Evolutionary conservation across 2,888 invertebrate species (phyloP).

Genomic region (Melanostoma scalare): DNA sequence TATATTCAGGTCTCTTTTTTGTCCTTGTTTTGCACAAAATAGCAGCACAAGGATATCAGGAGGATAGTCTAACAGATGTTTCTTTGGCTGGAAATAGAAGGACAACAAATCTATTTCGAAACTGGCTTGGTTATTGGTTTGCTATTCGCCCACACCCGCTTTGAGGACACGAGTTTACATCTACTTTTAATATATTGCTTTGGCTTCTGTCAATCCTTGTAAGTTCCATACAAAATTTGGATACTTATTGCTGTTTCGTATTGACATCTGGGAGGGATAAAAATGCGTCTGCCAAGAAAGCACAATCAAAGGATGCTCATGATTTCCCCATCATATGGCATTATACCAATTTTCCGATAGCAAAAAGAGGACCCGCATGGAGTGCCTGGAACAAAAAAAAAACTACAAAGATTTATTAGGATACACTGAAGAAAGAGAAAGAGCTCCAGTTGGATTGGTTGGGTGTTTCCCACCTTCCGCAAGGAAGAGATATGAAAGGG

Average conservation of each 20-base stretch:
- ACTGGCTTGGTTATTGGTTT: slow-evolving; percentile 71
- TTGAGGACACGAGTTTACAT: slow-evolving; percentile 69
- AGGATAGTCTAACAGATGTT: slow-evolving; percentile 68
- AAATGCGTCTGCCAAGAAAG: slow-evolving; percentile 69
- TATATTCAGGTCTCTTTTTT: slow-evolving; percentile 33
- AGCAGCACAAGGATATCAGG: slow-evolving; percentile 44
- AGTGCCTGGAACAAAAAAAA: slow-evolving; percentile 67
- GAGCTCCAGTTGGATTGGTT: slow-evolving; percentile 15
- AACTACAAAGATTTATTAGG: slow-evolving; percentile 73
- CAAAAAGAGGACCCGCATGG: slow-evolving; percentile 52
- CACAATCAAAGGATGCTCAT: slow-evolving; percentile 69
- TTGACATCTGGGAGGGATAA: slow-evolving; percentile 19
- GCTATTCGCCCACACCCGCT: slow-evolving; percentile 12
- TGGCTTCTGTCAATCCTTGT: slow-evolving; percentile 42
- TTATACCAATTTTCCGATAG: slow-evolving; percentile 69
- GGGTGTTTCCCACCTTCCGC: slow-evolving; percentile 55
- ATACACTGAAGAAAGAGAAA: slow-evolving; percentile 59
- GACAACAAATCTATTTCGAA: slow-evolving; percentile 70
- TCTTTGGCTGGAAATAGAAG: slow-evolving; percentile 64
- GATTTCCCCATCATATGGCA: slow-evolving; percentile 70
- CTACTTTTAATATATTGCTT: slow-evolving; percentile 70
- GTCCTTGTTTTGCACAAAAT: slow-evolving; percentile 25
- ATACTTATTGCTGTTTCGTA: slow-evolving; percentile 65
- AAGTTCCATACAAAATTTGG: slow-evolving; percentile 62
- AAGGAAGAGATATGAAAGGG: slow-evolving; percentile 64